Evolutionary conservation across 2,797 vertebrate genomes (phyloP).

Genomic region (Harpagifer antarcticus): DNA sequence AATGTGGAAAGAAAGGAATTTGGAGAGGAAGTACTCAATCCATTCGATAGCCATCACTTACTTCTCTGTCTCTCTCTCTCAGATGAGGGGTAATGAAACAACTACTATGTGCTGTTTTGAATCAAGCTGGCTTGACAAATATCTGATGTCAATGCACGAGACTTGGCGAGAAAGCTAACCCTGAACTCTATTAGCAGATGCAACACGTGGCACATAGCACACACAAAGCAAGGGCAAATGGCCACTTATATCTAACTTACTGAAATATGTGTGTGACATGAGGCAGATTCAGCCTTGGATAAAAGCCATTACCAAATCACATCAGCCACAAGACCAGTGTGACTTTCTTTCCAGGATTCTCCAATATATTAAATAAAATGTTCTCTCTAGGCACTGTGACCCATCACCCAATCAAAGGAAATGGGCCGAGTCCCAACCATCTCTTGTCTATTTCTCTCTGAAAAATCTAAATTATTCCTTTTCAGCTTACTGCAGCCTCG

Average conservation of each 20-base stretch:
- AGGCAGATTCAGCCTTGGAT: conserved; percentile 30
- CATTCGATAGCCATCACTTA: conserved; percentile 61
- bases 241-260: conserved; percentile 40
- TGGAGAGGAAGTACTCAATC: conserved; percentile 64
- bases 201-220: conserved; percentile 44
- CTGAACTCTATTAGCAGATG: conserved; percentile 49
- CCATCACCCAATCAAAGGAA: conserved; percentile 41
- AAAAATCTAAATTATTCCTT: conserved; percentile 38
- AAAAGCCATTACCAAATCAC: conserved; percentile 42
- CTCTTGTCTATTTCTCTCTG: conserved; percentile 31
- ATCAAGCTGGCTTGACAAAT: conserved; percentile 53
- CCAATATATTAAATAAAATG: conserved; percentile 40
- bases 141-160: conserved; percentile 64
- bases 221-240: conserved; percentile 35
- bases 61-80: conserved; percentile 19
- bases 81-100: conserved; percentile 52
- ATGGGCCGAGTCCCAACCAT: conserved; percentile 29
- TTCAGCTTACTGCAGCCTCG: conserved; percentile 42
- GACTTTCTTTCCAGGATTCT: conserved; percentile 34
- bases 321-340: conserved; percentile 42
- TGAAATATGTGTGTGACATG: conserved; percentile 40
- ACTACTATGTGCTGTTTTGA: conserved; percentile 57
- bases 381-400: conserved; percentile 43
- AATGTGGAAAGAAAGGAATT: conserved; percentile 70
- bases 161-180: conserved; percentile 36